phyloP scores from a whole-genome alignment of 2,888 invertebrate genomes.

The Nephrotoma guestfalica region DNA sequence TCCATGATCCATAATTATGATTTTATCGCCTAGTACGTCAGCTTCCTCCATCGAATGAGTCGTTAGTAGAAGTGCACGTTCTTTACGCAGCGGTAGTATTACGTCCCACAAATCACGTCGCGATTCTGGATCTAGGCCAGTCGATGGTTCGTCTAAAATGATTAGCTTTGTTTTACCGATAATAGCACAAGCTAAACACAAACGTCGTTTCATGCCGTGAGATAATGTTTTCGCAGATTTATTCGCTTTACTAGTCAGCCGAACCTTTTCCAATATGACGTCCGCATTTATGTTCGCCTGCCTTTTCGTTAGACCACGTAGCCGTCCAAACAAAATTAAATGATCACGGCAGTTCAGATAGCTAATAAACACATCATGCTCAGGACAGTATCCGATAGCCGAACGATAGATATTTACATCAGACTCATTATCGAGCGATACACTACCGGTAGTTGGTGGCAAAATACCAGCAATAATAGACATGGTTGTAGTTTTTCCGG shows the following conservation, averaged over 20 bases:
- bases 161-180: slow-evolving; percentile 56
- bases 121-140: slow-evolving; percentile 83
- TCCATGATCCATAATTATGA: slow-evolving; percentile 72
- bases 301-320: slow-evolving; percentile 41
- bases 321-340: slow-evolving; percentile 63
- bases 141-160: slow-evolving; percentile 74
- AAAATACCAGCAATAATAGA: slow-evolving; percentile 48
- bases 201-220: slow-evolving; percentile 85
- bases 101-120: slow-evolving; percentile 80
- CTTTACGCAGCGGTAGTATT: slow-evolving; percentile 47
- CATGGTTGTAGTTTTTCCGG: slow-evolving; percentile 62
- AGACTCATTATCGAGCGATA: slow-evolving; percentile 44
- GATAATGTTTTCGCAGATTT: slow-evolving; percentile 51
- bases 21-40: slow-evolving; percentile 78
- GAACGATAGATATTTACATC: slow-evolving; percentile 52
- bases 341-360: slow-evolving; percentile 76
- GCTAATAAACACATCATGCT: slow-evolving; percentile 73
- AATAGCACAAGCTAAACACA: slow-evolving; percentile 75
- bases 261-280: slow-evolving; percentile 41
- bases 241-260: slow-evolving; percentile 47
- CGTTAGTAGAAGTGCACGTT: slow-evolving; percentile 70
- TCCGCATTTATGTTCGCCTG: slow-evolving; percentile 39
- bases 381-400: slow-evolving; percentile 78
- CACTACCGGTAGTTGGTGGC: slow-evolving; percentile 21
- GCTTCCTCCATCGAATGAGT: slow-evolving; percentile 97